Conservation (phyloP, 2,888 invertebrate species). For the Frankliniella intonsa region DNA sequence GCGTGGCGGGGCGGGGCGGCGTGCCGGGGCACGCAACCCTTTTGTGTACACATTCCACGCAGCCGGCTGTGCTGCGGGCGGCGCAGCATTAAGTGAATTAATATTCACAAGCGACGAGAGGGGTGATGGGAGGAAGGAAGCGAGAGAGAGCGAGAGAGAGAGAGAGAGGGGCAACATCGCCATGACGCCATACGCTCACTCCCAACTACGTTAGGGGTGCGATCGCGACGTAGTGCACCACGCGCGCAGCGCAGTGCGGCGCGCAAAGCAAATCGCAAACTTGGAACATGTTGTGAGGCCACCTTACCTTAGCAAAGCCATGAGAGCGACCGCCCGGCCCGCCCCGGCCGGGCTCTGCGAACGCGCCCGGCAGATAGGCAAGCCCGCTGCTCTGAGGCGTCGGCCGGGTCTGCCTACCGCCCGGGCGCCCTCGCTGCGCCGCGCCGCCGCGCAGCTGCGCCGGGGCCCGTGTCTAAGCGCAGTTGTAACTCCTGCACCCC, state of each 20-base stretch:
- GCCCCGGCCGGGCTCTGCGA: not conserved
- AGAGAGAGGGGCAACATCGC: not conserved
- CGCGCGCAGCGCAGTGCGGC: no score
- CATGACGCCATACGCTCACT: not conserved
- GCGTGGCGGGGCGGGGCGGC: not conserved
- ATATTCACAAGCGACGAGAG: conserved; percentile 4
- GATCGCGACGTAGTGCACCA: not conserved
- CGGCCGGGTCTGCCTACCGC: not conserved
- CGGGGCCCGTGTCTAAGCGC: no score
- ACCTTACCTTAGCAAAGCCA: no score
- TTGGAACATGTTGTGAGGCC: no score
- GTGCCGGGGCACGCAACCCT: not conserved
- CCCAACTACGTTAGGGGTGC: not conserved
- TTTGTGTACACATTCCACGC: conserved; percentile 12
- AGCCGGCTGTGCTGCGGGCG: not conserved
- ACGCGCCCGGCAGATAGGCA: not conserved
- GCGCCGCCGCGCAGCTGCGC: no score
- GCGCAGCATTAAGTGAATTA: conserved; percentile 21
- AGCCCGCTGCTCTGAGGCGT: not conserved
- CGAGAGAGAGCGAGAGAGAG: not conserved
- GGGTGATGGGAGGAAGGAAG: not conserved
- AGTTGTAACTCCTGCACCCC: not conserved
- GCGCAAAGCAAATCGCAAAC: no score
- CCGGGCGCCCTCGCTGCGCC: not conserved
- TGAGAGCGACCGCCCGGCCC: no score